Base-by-base conservation (phyloP, 2,888 invertebrate species). In the Horisme vitalbata region DNA sequence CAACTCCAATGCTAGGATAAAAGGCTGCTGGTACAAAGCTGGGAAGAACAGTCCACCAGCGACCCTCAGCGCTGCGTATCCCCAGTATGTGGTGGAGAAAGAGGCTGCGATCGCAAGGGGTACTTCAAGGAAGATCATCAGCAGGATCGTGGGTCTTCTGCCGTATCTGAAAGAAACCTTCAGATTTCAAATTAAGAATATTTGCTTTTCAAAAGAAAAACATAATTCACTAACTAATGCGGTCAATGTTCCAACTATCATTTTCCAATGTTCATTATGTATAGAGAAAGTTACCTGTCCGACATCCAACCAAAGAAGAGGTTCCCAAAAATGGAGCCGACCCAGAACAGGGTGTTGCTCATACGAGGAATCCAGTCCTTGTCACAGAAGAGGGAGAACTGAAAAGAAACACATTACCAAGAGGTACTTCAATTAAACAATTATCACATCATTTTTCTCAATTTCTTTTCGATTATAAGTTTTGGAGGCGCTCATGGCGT, bases 291-390 rank as follows among this genome's bases (percentile, higher is more conserved):
- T 61, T 63, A 91, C 91, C 85, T 92, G 71, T 93, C 93, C 9
- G 93, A 93, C 71, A 93, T 91, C 91, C 92, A 92, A 15, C 93
- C 93, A 59, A 93, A 93, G 41, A 93, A 87, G 12, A 93, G 80
- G 61, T 93, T 93, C 0, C 93, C 93, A 54, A 93, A 91, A 52
- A 93, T 91, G 30, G 93, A 93, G 14, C 93, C 93, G 1, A 93
- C 92, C 90, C 93, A 93, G 75, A 93, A 93, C 21, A 93, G 85
- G 3, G 93, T 92, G 59, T 92, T 93, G 55, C 92, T 91, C 31
- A 91, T 91, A 33, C 92, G 88, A 0, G 93, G 92, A 66, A 92
- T 84, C 91, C 91, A 92, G 51, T 91, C 91, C 54, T 91, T 82
- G 50, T 92, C 92, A 61, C 93, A 93, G 27, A 93, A 93, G 55